These are phyloP conservation scores for Amphiura filiformis DNA, from an alignment of 35 echinoderm and acorn worm species.

Conservation along the genomic window DNA sequence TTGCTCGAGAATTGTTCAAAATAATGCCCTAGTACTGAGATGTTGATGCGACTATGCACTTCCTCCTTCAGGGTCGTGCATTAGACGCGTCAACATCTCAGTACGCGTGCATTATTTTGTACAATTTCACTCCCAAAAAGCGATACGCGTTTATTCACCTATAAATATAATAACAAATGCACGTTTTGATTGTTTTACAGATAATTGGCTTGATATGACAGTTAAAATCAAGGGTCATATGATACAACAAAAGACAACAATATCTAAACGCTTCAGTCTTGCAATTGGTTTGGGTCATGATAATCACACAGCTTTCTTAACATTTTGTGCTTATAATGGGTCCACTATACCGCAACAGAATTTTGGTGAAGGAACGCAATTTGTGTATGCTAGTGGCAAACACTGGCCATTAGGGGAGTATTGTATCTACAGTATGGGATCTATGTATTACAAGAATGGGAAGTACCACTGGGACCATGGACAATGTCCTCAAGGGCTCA, in stretches of 20 bases:
- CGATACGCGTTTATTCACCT: neutral
- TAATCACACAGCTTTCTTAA: neutral
- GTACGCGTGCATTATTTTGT: neutral
- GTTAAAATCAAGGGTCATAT: neutral
- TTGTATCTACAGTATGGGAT: conserved; percentile 3
- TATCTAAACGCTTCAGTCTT: neutral
- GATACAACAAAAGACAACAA: neutral
- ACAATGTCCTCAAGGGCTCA: neutral
- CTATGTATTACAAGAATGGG: neutral
- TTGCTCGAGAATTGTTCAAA: too few relatives aligned
- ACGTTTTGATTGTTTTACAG: neutral
- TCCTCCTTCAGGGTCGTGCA: neutral
- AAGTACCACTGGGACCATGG: neutral
- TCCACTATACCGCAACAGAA: neutral
- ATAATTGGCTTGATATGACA: neutral
- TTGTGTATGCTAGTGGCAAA: neutral
- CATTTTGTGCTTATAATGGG: neutral
- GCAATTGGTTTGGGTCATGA: neutral
- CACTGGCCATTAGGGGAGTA: neutral
- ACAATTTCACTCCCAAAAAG: neutral
- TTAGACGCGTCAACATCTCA: too few relatives aligned
- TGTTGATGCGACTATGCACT: neutral
- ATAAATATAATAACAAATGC: too few relatives aligned
- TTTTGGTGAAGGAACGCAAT: neutral
- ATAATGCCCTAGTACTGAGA: neutral